These are phyloP conservation scores for Napeogenes sylphis DNA, from an alignment of 2,888 invertebrate genomes.

Conservation along the genomic window DNA sequence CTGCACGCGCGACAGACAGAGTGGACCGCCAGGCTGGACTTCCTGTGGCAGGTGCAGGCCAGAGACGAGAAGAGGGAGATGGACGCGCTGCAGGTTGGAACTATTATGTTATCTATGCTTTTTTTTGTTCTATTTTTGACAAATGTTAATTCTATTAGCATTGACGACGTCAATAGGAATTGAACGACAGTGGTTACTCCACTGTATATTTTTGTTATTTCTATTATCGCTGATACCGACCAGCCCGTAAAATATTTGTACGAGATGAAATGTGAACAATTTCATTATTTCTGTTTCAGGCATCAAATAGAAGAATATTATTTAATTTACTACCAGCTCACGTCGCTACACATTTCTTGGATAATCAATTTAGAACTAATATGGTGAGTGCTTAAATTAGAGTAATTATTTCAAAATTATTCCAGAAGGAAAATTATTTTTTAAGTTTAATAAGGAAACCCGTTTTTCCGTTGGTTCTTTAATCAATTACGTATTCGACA, in stretches of 20 bases:
- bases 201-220: too few species aligned
- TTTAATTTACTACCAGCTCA: slow-evolving; percentile 94
- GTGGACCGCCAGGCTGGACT: slow-evolving; percentile 92
- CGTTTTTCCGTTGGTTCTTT: not conserved
- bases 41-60: slow-evolving; percentile 90
- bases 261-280: too few species aligned
- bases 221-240: too few species aligned
- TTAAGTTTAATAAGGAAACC: too few species aligned
- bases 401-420: not conserved
- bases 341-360: slow-evolving; percentile 94
- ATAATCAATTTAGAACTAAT: slow-evolving; percentile 91
- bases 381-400: slow-evolving; percentile 73
- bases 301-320: slow-evolving; percentile 89
- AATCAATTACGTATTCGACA: not conserved
- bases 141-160: too few species aligned
- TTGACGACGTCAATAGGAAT: too few species aligned
- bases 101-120: not conserved
- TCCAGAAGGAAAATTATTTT: too few species aligned
- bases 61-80: slow-evolving; percentile 94
- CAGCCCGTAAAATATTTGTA: too few species aligned
- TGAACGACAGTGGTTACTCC: too few species aligned
- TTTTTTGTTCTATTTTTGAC: too few species aligned
- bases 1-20: slow-evolving; percentile 91
- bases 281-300: slow-evolving; percentile 56
- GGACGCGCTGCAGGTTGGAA: slow-evolving; percentile 85